Conservation (phyloP, 2,113 vertebrate species). For the Pao palembangensis region DNA sequence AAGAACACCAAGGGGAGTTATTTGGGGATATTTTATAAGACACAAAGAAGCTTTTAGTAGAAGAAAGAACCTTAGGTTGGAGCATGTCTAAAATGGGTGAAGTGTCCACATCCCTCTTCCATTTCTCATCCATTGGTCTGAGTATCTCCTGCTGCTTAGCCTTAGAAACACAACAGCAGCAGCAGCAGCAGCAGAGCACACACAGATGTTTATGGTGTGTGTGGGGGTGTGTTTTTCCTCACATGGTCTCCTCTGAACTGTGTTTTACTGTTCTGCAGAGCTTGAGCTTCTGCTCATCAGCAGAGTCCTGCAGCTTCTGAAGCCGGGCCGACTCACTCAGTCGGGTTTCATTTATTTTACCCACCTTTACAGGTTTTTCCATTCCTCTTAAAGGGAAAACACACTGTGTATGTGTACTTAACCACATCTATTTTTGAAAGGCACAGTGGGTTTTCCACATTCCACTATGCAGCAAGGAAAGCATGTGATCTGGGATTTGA, state of each 20-base stretch:
- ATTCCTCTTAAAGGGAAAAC: constrained; percentile 4
- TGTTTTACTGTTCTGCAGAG: constrained; percentile 13
- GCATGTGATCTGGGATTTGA: constrained; percentile 2
- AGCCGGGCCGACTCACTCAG: constrained; percentile 18
- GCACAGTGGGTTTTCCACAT: neutral
- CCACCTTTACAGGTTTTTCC: neutral
- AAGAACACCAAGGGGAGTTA: too few relatives aligned
- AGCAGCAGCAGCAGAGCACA: constrained; percentile 6
- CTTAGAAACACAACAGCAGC: constrained; percentile 4
- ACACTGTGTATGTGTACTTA: neutral
- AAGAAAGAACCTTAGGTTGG: neutral
- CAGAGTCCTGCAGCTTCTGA: constrained; percentile 21
- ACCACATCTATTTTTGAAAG: neutral
- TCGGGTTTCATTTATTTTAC: constrained; percentile 15
- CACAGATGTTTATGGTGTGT: constrained; percentile 54
- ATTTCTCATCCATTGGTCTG: constrained; percentile 16
- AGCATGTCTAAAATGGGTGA: constrained; percentile 30
- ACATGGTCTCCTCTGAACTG: constrained; percentile 10
- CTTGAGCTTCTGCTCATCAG: constrained; percentile 25
- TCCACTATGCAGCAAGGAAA: neutral
- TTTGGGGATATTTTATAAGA: too few relatives aligned
- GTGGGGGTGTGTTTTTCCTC: constrained; percentile 9
- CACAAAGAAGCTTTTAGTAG: too few relatives aligned
- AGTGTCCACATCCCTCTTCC: neutral
- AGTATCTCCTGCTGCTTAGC: constrained; percentile 21